Evolutionary conservation across 2,797 vertebrate genomes (phyloP), one percentile per base, ranked within the genome.

Genomic region (Crenuchus spilurus): DNA sequence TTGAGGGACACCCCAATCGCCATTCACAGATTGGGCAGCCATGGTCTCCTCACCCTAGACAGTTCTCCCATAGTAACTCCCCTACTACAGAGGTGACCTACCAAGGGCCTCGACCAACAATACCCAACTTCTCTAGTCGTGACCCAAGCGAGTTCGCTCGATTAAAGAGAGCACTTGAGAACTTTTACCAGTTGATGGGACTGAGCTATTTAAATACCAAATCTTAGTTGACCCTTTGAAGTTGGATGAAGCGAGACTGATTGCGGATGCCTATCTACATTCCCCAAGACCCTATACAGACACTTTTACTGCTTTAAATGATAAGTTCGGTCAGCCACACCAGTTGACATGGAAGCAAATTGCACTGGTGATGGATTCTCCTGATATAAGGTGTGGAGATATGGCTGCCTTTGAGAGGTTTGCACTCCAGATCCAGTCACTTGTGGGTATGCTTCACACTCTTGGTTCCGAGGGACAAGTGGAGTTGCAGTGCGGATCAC

Each of bases 171-270:
- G 42, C 76, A 2, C 7, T 74, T 2, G 64, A 62, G 14, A 78
- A 69, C 24, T 18, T 75, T 39, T 75, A 26, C 72, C 64, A 3
- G 6, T 20, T 4, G 42, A 78, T 55, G 16, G 20, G 0, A 55
- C 65, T 8, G 71, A 78, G 11, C 8, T 66, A 14, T 76, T 76
- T 24, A 76, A 64, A 6, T 71, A 64, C 8, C 48, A 70, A 9
- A 30, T 76, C 13, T 18, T 77, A 8, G 10, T 73, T 3, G 63
- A 74, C 16, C 54, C 69, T 26, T 1, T 74, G 2, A 78, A 63
- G 37, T 28, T 78, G 14, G 46, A 63, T 1, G 71, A 74, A 1
- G 65, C 70, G 11, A 22, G 14, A 7, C 26, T 74, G 4, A 64
- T 78, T 1, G 71, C 65, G 4, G 58, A 69, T 37, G 57, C 66